phyloP scores from a whole-genome alignment of 2,888 invertebrate species.

The Oscheius sp. region DNA sequence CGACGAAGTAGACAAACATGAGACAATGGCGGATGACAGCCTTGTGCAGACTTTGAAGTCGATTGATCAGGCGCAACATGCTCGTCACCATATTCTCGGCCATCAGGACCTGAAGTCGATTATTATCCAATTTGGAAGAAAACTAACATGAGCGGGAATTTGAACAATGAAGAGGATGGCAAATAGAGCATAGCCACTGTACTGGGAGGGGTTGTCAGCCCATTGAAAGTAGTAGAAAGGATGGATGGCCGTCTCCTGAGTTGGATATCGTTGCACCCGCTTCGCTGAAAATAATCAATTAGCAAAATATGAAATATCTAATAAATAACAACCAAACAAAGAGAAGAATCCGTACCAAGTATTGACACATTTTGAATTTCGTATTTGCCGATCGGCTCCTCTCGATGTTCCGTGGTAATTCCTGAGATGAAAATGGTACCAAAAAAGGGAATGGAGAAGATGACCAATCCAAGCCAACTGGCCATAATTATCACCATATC shows the following conservation, averaged over 20 bases:
- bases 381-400: not conserved
- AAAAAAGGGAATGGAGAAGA: conserved; percentile 17
- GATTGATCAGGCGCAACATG: not conserved
- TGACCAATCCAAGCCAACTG: not conserved
- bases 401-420: not conserved
- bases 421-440: conserved; percentile 2
- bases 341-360: not conserved
- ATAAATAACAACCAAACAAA: not conserved
- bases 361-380: no score
- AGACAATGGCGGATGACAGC: conserved; percentile 1
- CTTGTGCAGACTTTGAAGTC: not conserved
- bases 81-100: conserved; percentile 9
- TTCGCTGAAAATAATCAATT: not conserved
- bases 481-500: not conserved
- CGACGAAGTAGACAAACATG: conserved; percentile 3
- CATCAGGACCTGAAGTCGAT: conserved; percentile 8
- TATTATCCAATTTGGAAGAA: no score
- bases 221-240: conserved; percentile 12
- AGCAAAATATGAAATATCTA: not conserved
- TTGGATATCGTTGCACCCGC: not conserved
- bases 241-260: conserved; percentile 2
- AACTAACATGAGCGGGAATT: not conserved
- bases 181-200: not conserved
- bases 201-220: not conserved
- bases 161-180: not conserved